Percentiles rank a stretch among this genome's conserved stretches.
Conservation (phyloP, 2,113 vertebrate genomes). For the Cyprinodon brontotheroides region DNA sequence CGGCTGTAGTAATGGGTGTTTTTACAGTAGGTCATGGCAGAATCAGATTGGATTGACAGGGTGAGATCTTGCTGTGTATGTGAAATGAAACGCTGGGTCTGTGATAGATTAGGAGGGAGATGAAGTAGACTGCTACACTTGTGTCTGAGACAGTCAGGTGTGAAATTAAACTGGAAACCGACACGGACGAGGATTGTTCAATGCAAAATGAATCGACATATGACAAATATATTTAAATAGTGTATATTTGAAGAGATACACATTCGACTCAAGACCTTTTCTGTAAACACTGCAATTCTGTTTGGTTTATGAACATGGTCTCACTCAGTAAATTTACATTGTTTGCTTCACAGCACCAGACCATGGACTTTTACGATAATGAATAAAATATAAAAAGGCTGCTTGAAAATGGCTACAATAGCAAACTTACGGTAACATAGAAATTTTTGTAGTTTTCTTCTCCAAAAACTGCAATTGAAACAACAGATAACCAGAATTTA, state of each 20-base stretch:
- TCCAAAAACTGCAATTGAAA: background rate
- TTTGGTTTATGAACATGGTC: background rate
- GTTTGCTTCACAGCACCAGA: background rate
- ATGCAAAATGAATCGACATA: constrained; percentile 53
- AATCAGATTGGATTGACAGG: constrained; percentile 41
- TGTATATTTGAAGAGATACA: background rate
- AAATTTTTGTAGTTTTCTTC: background rate
- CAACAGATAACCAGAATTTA: too few relatives aligned
- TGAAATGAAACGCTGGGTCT: constrained; percentile 41
- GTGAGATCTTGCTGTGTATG: constrained; percentile 41
- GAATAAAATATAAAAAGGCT: background rate
- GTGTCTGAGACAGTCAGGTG: constrained; percentile 69
- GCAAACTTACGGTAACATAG: background rate
- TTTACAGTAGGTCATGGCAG: constrained; percentile 42
- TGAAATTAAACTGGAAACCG: constrained; percentile 80
- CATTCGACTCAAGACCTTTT: background rate
- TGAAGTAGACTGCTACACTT: constrained; percentile 44
- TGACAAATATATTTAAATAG: constrained; percentile 49
- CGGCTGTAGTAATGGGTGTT: constrained; percentile 24
- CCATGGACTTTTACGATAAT: background rate
- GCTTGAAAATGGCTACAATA: background rate
- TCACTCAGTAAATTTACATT: background rate
- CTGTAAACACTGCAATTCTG: background rate
- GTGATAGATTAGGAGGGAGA: constrained; percentile 54
- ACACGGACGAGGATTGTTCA: constrained; percentile 44